A percentile compares a stretch with the other conserved stretches of the same genome.
phyloP scores from a whole-genome alignment of 2,888 invertebrate genomes.

The Melieria crassipennis region DNA sequence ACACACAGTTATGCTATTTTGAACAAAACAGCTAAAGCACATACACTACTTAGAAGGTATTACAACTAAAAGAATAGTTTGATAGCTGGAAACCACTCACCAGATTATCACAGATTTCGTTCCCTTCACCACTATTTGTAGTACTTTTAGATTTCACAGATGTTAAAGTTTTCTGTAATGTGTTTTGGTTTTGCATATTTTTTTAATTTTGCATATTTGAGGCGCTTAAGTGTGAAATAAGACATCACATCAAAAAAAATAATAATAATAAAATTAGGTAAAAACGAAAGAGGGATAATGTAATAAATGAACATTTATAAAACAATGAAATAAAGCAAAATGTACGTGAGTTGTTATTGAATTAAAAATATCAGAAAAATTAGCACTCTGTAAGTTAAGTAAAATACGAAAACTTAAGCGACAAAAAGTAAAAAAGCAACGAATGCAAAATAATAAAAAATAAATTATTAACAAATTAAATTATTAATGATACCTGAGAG shows the following conservation, averaged over 20 bases:
- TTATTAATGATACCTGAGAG: slow-evolving; percentile 69
- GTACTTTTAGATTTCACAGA: slow-evolving; percentile 60
- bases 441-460: not conserved
- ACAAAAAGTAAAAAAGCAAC: slow-evolving; percentile 6
- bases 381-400: not conserved
- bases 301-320: slow-evolving; percentile 25
- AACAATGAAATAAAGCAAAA: slow-evolving; percentile 26
- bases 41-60: slow-evolving; percentile 17
- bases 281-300: slow-evolving; percentile 18
- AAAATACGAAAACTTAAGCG: not conserved
- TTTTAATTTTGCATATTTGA: slow-evolving; percentile 34
- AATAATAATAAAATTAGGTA: slow-evolving; percentile 31
- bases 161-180: slow-evolving; percentile 64
- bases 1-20: too few species aligned
- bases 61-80: slow-evolving; percentile 19
- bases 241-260: slow-evolving; percentile 35
- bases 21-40: not conserved
- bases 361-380: not conserved
- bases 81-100: slow-evolving; percentile 56
- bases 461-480: not conserved
- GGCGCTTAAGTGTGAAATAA: slow-evolving; percentile 29
- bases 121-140: slow-evolving; percentile 64
- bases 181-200: slow-evolving; percentile 44
- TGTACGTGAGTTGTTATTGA: slow-evolving; percentile 7
- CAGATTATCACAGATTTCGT: slow-evolving; percentile 65